phyloP scores from a whole-genome alignment of 30 jellyfish, hydroid and myxozoan species.

The Pseudorhiza aurosa region DNA sequence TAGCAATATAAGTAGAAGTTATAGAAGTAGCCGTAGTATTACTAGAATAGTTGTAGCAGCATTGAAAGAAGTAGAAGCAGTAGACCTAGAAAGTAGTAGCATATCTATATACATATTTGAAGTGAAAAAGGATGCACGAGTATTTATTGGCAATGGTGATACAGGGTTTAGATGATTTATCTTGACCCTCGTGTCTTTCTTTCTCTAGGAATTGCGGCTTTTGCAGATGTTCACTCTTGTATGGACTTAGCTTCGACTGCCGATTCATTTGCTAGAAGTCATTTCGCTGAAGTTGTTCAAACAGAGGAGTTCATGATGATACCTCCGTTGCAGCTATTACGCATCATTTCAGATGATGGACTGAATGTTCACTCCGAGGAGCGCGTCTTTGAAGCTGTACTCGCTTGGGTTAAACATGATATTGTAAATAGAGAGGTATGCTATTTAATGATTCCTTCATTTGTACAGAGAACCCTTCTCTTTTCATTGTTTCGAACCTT shows the following conservation, averaged over 20 bases:
- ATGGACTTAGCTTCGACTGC: constrained; percentile 85
- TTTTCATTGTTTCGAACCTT: background rate
- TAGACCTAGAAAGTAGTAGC: no score
- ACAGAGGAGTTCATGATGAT: constrained; percentile 90
- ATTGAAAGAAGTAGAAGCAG: no score
- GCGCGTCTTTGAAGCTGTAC: constrained; percentile 93
- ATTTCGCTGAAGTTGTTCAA: constrained; percentile 92
- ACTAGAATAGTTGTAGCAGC: no score
- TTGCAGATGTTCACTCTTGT: constrained; percentile 96
- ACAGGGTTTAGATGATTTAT: no score
- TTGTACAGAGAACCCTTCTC: no score
- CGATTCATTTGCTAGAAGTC: constrained; percentile 83
- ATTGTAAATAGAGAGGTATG: constrained; percentile 74
- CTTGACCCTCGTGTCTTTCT: no score
- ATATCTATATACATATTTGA: no score
- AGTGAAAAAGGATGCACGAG: no score
- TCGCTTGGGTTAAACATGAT: constrained; percentile 91
- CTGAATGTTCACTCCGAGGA: constrained; percentile 95
- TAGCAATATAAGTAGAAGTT: no score
- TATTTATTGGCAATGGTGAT: no score
- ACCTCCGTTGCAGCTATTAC: constrained; percentile 58
- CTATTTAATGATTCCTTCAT: background rate
- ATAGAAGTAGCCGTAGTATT: no score
- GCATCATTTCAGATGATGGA: constrained; percentile 85
- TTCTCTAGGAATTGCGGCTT: constrained; percentile 83